phyloP scores from a whole-genome alignment of 2,797 vertebrate genomes.

The Notoglanidium macrostoma region DNA sequence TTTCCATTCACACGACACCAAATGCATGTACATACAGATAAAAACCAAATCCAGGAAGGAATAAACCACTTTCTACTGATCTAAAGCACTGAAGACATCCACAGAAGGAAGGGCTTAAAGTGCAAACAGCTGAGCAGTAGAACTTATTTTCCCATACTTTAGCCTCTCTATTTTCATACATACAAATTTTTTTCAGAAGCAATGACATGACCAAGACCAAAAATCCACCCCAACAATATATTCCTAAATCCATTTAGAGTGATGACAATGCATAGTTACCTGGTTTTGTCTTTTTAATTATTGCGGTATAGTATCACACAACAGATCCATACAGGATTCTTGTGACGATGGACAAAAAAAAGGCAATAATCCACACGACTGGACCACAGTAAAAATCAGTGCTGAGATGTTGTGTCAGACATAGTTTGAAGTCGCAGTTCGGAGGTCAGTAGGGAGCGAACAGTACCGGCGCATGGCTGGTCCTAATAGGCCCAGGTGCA shows the following conservation, averaged over 20 bases:
- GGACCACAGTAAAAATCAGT: slow-evolving; percentile 24
- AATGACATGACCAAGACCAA: slow-evolving; percentile 59
- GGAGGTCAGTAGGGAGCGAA: slow-evolving; percentile 85
- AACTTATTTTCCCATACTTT: slow-evolving; percentile 54
- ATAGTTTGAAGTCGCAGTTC: slow-evolving; percentile 36
- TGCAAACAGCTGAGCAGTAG: slow-evolving; percentile 75
- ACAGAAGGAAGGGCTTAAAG: slow-evolving; percentile 73
- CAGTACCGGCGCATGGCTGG: slow-evolving; percentile 89
- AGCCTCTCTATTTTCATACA: slow-evolving; percentile 22
- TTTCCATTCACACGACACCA: slow-evolving; percentile 29
- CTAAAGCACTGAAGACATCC: slow-evolving; percentile 84
- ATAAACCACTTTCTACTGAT: slow-evolving; percentile 81
- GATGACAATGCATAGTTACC: slow-evolving; percentile 96
- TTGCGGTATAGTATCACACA: slow-evolving; percentile 83
- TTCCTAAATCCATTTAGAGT: slow-evolving; percentile 67
- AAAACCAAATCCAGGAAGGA: slow-evolving; percentile 53
- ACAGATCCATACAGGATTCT: not conserved
- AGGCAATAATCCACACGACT: slow-evolving; percentile 32
- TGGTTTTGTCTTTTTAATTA: slow-evolving; percentile 83
- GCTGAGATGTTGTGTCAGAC: slow-evolving; percentile 40
- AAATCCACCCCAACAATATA: not conserved
- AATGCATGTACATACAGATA: not conserved
- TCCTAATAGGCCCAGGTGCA: slow-evolving; percentile 93
- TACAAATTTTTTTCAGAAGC: slow-evolving; percentile 56
- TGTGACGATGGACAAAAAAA: slow-evolving; percentile 14